A percentile compares a stretch with the other conserved stretches of the same genome.
phyloP scores from a whole-genome alignment of 2,888 invertebrate species.

The Phasia obesa region DNA sequence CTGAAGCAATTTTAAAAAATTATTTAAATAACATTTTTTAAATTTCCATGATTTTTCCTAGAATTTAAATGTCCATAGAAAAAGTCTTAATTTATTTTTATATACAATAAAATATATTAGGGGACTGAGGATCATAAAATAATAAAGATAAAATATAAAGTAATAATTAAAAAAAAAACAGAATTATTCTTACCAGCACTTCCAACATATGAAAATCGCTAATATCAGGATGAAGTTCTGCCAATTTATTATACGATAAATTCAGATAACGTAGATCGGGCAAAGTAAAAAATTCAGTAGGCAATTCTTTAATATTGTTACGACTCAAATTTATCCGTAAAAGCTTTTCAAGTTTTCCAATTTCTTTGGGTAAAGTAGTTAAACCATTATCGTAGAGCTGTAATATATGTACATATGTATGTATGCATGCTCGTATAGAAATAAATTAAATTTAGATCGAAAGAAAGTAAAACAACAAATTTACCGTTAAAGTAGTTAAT shows the following conservation, averaged over 20 bases:
- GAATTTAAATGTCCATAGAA: too few species aligned
- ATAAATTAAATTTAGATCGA: background rate
- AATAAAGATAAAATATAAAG: background rate
- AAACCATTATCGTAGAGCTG: slow-evolving; percentile 94
- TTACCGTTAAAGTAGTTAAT: slow-evolving; percentile 88
- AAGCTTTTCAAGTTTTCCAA: slow-evolving; percentile 87
- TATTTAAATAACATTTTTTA: too few species aligned
- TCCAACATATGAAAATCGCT: slow-evolving; percentile 91
- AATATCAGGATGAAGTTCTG: slow-evolving; percentile 87
- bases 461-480: background rate
- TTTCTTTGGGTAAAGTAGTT: slow-evolving; percentile 87
- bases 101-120: too few species aligned
- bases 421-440: too few species aligned
- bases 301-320: slow-evolving; percentile 86
- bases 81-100: too few species aligned
- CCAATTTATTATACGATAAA: slow-evolving; percentile 89
- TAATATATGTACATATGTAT: slow-evolving; percentile 48
- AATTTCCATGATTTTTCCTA: too few species aligned
- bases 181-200: slow-evolving; percentile 84
- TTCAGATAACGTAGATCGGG: slow-evolving; percentile 88
- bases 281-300: slow-evolving; percentile 87
- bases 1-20: too few species aligned
- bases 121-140: background rate
- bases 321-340: slow-evolving; percentile 87
- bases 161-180: background rate